A percentile compares a stretch with the other conserved stretches of the same genome.
phyloP scores from a whole-genome alignment of 2,797 vertebrate species.

The Paramormyrops hopkinsi region DNA sequence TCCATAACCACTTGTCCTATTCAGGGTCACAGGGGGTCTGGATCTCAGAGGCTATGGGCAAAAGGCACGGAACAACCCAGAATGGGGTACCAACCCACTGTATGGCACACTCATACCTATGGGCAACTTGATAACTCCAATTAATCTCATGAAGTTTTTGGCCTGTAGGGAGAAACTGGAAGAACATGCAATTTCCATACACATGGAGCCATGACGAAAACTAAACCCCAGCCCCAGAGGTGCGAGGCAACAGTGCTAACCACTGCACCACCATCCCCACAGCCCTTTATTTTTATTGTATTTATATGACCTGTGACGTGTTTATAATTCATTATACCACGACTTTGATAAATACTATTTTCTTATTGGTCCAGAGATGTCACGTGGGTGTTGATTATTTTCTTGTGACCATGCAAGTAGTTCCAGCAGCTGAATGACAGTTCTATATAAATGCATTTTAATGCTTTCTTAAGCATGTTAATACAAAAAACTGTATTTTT shows the following conservation, averaged over 20 bases:
- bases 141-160: neutral
- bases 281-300: neutral
- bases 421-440: neutral
- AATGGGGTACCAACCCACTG: neutral
- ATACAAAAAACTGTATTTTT: neutral
- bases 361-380: neutral
- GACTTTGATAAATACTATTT: neutral
- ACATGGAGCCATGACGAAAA: neutral
- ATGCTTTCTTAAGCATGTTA: neutral
- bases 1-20: neutral
- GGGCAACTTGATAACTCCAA: neutral
- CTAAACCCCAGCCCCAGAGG: neutral
- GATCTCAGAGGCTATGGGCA: neutral
- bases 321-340: neutral
- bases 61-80: neutral
- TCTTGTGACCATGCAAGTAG: neutral
- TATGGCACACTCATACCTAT: neutral
- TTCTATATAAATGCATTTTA: neutral
- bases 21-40: neutral
- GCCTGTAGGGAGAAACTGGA: neutral
- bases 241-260: neutral
- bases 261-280: neutral
- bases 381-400: neutral
- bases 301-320: neutral
- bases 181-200: neutral